Evolutionary conservation across 2,888 invertebrate species (phyloP).

Genomic region (Dasysyrphus albostriatus): DNA sequence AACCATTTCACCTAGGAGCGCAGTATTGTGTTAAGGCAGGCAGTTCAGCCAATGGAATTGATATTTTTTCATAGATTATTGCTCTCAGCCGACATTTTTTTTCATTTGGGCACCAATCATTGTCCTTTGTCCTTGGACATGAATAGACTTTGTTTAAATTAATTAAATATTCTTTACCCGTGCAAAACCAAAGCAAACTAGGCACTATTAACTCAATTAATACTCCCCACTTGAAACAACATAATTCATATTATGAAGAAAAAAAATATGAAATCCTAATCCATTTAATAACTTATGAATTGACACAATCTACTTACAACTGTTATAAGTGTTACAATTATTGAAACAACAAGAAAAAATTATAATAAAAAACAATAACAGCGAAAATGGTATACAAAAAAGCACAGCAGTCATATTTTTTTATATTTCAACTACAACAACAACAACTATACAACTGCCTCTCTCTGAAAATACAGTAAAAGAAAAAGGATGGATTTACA

Average conservation of each 20-base stretch:
- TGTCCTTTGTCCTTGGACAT: too few relatives aligned
- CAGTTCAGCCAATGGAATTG: too few relatives aligned
- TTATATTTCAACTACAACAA: constrained; percentile 21
- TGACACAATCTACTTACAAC: constrained; percentile 48
- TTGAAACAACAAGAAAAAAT: constrained; percentile 23
- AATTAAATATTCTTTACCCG: too few relatives aligned
- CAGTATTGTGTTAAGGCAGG: too few relatives aligned
- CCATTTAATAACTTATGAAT: constrained; percentile 19
- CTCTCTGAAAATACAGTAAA: neutral
- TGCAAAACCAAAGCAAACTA: too few relatives aligned
- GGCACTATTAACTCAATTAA: too few relatives aligned
- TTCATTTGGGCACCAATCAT: too few relatives aligned
- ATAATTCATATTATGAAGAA: neutral
- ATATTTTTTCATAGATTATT: too few relatives aligned
- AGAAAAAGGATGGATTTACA: constrained; percentile 46
- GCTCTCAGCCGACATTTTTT: too few relatives aligned
- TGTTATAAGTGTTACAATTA: constrained; percentile 46
- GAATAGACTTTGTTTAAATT: too few relatives aligned
- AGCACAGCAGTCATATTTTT: constrained; percentile 10
- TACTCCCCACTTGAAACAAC: too few relatives aligned
- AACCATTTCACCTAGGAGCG: too few relatives aligned
- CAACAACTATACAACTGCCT: neutral
- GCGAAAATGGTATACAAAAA: constrained; percentile 9
- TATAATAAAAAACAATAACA: neutral
- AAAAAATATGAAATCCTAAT: neutral